phyloP scores from a whole-genome alignment of 2,113 vertebrate species.

The Spilogale gracilis region DNA sequence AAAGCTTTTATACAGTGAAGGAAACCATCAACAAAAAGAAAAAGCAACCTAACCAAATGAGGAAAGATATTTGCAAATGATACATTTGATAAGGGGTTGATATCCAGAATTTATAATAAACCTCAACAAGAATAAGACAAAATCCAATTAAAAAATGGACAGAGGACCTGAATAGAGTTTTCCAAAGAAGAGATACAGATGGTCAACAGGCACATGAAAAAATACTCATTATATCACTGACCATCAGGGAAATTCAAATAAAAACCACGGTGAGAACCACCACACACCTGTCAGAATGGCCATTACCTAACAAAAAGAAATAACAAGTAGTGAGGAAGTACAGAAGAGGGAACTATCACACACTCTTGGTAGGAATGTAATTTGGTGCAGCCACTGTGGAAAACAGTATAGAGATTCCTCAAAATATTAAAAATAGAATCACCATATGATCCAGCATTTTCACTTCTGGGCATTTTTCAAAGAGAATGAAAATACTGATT shows the following conservation, averaged over 20 bases:
- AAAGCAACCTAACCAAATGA: background rate
- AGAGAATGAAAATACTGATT: background rate
- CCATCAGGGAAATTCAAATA: background rate
- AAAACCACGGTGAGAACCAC: background rate
- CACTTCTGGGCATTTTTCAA: background rate
- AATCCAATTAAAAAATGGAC: background rate
- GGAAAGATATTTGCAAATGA: background rate
- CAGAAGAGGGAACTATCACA: background rate
- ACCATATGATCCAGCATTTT: background rate
- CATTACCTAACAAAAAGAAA: background rate
- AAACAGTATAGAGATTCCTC: background rate
- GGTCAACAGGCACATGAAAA: background rate
- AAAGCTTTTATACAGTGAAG: background rate
- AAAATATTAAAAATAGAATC: background rate
- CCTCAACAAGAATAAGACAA: background rate
- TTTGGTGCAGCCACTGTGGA: background rate
- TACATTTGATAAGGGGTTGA: background rate
- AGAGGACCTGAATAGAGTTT: background rate
- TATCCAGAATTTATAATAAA: background rate
- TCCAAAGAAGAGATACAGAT: background rate
- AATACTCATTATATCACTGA: background rate
- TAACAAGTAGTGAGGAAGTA: background rate
- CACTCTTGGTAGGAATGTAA: background rate
- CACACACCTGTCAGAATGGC: background rate
- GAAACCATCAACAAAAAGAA: background rate